A percentile compares a stretch with the other conserved stretches of the same genome.
Conservation (phyloP, 2,113 vertebrate species). For the Equus quagga region DNA sequence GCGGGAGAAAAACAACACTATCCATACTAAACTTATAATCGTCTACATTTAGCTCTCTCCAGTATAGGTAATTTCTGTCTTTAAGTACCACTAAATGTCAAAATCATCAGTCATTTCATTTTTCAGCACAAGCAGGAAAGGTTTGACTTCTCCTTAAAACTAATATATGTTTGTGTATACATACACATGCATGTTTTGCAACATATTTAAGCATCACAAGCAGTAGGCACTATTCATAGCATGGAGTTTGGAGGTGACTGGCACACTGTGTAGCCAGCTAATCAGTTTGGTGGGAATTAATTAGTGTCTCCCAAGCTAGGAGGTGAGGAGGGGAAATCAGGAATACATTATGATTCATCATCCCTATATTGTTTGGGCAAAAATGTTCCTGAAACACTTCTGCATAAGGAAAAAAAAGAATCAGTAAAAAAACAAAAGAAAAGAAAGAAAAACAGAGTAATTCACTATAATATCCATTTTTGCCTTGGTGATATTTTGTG, state of each 20-base stretch:
- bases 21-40: neutral
- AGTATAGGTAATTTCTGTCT: neutral
- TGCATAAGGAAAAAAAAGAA: neutral
- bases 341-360: neutral
- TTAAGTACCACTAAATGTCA: slow-evolving; percentile 24
- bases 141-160: slow-evolving; percentile 21
- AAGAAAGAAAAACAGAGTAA: neutral
- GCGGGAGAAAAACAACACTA: neutral
- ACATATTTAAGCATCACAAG: neutral
- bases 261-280: neutral
- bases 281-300: neutral
- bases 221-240: neutral
- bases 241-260: neutral
- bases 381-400: neutral
- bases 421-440: neutral
- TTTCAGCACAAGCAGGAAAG: neutral
- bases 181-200: neutral
- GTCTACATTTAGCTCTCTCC: slow-evolving; percentile 8
- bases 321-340: neutral
- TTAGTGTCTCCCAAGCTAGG: neutral
- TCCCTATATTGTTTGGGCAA: neutral
- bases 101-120: neutral
- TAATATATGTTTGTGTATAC: neutral
- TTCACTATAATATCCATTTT: neutral
- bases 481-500: neutral